Conservation (phyloP, 2,113 vertebrate species). For the Ceratotherium simum region DNA sequence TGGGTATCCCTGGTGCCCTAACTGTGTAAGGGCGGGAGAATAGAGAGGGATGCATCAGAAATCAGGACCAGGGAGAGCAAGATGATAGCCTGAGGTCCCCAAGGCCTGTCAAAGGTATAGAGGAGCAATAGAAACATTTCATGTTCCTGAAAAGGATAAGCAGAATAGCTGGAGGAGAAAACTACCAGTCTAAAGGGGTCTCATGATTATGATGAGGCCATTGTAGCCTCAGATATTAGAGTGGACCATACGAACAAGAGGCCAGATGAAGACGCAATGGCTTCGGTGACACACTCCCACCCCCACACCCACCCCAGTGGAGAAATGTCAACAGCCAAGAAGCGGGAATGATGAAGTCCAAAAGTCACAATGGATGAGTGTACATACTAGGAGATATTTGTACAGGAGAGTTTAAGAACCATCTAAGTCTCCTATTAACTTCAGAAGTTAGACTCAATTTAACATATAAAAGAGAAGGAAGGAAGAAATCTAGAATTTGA, state of each 20-base stretch:
- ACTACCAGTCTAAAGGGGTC: too few relatives aligned
- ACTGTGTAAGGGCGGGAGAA: background rate
- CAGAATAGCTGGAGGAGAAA: background rate
- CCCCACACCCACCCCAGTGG: too few relatives aligned
- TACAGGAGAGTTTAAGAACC: background rate
- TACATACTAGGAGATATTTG: background rate
- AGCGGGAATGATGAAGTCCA: background rate
- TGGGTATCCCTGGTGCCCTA: too few relatives aligned
- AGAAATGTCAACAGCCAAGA: background rate
- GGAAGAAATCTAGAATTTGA: background rate
- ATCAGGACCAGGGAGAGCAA: rapidly evolving
- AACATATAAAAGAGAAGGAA: background rate
- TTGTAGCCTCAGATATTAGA: background rate
- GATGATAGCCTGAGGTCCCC: background rate
- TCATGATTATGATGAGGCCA: background rate
- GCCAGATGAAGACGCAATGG: background rate
- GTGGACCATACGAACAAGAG: background rate
- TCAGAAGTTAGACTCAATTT: background rate
- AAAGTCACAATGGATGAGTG: background rate
- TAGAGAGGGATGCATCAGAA: background rate
- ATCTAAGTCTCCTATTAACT: background rate
- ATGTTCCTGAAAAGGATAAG: background rate
- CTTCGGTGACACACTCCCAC: background rate
- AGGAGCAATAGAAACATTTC: background rate
- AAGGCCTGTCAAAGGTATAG: background rate